These are phyloP conservation scores for Heterodera schachtii DNA, from an alignment of 1,140 invertebrate species.

Conservation along the genomic window DNA sequence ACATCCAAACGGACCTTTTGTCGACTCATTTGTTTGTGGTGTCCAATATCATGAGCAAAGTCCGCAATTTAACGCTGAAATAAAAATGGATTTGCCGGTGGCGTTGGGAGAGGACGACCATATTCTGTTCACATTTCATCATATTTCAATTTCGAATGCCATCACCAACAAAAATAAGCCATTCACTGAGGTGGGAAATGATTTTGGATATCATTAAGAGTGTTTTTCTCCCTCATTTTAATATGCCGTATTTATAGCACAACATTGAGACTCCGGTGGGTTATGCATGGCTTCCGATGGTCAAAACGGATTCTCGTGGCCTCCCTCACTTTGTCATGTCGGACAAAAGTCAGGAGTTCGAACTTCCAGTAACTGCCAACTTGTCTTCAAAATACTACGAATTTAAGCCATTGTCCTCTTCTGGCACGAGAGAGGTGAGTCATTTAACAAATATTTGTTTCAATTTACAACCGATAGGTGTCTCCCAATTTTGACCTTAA, in stretches of 20 bases:
- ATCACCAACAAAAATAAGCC: slow-evolving; percentile 32
- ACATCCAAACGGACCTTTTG: slow-evolving; percentile 37
- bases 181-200: slow-evolving; percentile 12
- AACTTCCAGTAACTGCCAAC: slow-evolving; percentile 45
- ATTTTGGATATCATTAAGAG: not conserved
- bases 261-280: slow-evolving; percentile 46
- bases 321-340: slow-evolving; percentile 38
- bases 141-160: slow-evolving; percentile 50
- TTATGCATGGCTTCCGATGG: slow-evolving; percentile 50
- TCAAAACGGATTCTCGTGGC: slow-evolving; percentile 1
- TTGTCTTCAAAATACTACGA: slow-evolving; percentile 40
- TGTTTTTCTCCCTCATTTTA: slow-evolving; percentile 16
- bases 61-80: slow-evolving; percentile 45
- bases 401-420: not conserved
- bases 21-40: slow-evolving; percentile 36
- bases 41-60: slow-evolving; percentile 56
- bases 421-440: not conserved
- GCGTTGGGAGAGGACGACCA: slow-evolving; percentile 41
- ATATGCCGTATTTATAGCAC: slow-evolving; percentile 16
- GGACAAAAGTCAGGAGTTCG: slow-evolving; percentile 46
- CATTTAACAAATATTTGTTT: slow-evolving; percentile 11
- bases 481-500: slow-evolving; percentile 35
- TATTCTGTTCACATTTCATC: slow-evolving; percentile 47
- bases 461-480: not conserved
- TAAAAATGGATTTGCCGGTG: slow-evolving; percentile 47